Evolutionary conservation across 37 sponge, comb jelly and placozoan species (phyloP).

Genomic region (Chondrilla cf. caribensis): DNA sequence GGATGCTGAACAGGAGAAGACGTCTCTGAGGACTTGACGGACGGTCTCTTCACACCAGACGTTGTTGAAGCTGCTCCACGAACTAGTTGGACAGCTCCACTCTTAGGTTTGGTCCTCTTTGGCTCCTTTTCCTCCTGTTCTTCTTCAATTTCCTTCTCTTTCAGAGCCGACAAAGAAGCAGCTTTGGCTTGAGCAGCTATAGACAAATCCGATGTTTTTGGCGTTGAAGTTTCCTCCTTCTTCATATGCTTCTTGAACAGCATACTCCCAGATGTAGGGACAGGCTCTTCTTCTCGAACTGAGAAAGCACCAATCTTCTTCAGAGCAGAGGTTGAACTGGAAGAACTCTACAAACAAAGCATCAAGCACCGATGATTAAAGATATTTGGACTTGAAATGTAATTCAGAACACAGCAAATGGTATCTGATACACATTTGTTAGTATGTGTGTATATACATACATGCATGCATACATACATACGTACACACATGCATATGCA

Average conservation of each 20-base stretch:
- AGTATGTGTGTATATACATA: neutral
- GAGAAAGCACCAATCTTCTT: slow-evolving; percentile 55
- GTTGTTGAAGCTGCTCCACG: too few relatives aligned
- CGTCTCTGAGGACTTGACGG: too few relatives aligned
- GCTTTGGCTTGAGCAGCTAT: slow-evolving; percentile 43
- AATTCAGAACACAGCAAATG: neutral
- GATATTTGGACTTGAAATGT: too few relatives aligned
- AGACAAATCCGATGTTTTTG: neutral
- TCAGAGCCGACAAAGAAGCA: slow-evolving; percentile 44
- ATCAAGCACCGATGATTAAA: too few relatives aligned
- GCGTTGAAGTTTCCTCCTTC: neutral
- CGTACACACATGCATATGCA: slow-evolving; percentile 2
- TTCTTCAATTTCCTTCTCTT: slow-evolving; percentile 1
- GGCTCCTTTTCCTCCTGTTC: slow-evolving; percentile 4
- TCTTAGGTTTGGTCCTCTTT: neutral
- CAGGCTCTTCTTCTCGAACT: slow-evolving; percentile 43
- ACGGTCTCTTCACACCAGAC: too few relatives aligned
- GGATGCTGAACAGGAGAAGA: neutral
- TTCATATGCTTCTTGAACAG: slow-evolving; percentile 7
- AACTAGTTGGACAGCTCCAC: too few relatives aligned
- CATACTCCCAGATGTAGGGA: slow-evolving; percentile 51
- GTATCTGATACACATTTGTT: neutral
- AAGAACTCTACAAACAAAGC: neutral
- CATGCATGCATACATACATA: slow-evolving; percentile 14
- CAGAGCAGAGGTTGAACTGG: neutral